Evolutionary conservation across 2,797 vertebrate species (phyloP), one percentile per base, ranked within the genome.

Genomic region (Holocentrus rufus): DNA sequence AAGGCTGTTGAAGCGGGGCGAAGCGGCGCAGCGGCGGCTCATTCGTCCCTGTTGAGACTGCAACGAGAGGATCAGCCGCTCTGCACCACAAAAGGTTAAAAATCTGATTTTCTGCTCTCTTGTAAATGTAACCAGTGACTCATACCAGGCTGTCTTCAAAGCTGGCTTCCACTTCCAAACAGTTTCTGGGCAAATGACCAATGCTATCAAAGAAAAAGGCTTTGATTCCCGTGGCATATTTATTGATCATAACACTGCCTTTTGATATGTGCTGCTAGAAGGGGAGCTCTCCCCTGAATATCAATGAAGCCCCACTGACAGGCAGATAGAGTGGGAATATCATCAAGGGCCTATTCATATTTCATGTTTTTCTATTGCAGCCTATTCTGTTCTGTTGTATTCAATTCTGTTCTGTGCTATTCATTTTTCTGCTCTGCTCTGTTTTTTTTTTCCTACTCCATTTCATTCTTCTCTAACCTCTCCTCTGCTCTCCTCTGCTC

Each of bases 181-280:
- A 77, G 81, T 91, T 90, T 90, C 88, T 89, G 91, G 89, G 91
- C 90, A 90, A 87, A 90, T 91, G 88, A 92, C 91, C 91, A 92
- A 81, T 76, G 86, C 84, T 86, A 89, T 89, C 86, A 92, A 87
- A 90, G 85, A 83, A 86, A 87, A 86, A 83, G 76, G 78, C 84
- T 83, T 90, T 90, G 90, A 92, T 90, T 91, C 90, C 87, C 86
- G 72, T 88, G 91, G 85, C 86, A 90, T 90, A 87, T 91, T 89
- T 90, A 92, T 91, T 90, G 91, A 92, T 92, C 90, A 90, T 88
- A 89, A 92, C 85, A 82, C 84, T 82, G 89, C 65, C 88, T 88
- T 92, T 90, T 90, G 89, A 92, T 92, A 89, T 90, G 85, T 85
- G 86, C 80, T 81, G 85, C 85, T 81, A 58, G 82, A 74, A 85